Evolutionary conservation across 2,888 invertebrate genomes (phyloP).

Genomic region (Ypsolopha scabrella): DNA sequence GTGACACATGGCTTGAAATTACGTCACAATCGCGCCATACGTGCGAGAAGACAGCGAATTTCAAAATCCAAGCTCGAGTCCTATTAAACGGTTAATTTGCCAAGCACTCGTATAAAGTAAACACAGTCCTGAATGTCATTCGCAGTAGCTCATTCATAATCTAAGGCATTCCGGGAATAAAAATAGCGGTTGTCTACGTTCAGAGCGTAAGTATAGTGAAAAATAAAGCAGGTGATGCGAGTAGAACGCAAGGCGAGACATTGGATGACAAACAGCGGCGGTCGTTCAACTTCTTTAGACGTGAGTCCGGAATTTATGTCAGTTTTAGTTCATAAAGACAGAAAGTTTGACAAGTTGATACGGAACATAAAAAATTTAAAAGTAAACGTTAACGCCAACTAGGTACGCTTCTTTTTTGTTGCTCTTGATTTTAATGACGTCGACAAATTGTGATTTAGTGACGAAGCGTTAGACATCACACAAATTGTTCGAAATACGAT

Average conservation of each 20-base stretch:
- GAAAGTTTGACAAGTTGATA: not conserved
- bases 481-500: not conserved
- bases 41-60: not conserved
- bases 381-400: too few species aligned
- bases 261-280: slow-evolving; percentile 41
- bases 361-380: not conserved
- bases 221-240: slow-evolving; percentile 54
- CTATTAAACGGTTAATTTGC: not conserved
- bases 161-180: slow-evolving; percentile 28
- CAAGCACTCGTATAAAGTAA: not conserved
- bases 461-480: not conserved
- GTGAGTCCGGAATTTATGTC: slow-evolving; percentile 4
- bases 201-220: slow-evolving; percentile 43
- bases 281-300: slow-evolving; percentile 19
- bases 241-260: slow-evolving; percentile 31
- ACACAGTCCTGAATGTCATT: slow-evolving; percentile 24
- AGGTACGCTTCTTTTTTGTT: not conserved
- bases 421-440: not conserved
- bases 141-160: slow-evolving; percentile 48
- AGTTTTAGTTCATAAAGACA: not conserved
- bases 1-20: slow-evolving; percentile 29
- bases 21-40: slow-evolving; percentile 24
- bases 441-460: not conserved
- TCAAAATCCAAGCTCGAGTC: not conserved
- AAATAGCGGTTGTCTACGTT: slow-evolving; percentile 40